A percentile compares a stretch with the other conserved stretches of the same genome.
Conservation (phyloP, 2,888 invertebrate genomes). For the Onchidella celtica region DNA sequence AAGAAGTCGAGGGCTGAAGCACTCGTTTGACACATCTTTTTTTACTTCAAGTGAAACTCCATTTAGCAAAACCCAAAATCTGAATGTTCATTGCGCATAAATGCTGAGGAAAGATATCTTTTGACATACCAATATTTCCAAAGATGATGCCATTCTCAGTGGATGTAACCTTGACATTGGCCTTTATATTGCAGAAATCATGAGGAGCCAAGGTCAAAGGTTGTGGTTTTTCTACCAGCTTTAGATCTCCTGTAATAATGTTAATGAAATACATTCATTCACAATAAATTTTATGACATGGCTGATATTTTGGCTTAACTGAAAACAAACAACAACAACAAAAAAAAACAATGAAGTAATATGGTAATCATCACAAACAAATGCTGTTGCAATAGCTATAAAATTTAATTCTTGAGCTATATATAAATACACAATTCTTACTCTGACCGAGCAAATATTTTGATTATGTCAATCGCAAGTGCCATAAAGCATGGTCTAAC, state of each 20-base stretch:
- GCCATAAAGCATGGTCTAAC: too few species aligned
- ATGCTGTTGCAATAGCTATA: background rate
- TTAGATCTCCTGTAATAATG: slow-evolving; percentile 90
- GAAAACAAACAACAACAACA: too few species aligned
- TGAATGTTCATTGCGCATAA: background rate
- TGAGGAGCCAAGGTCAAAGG: slow-evolving; percentile 97
- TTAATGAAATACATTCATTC: background rate
- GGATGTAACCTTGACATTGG: slow-evolving; percentile 97
- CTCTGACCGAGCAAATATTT: too few species aligned
- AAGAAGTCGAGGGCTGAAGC: too few species aligned
- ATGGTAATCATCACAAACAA: background rate
- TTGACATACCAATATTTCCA: slow-evolving; percentile 92
- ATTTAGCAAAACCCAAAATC: too few species aligned
- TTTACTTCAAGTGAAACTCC: too few species aligned
- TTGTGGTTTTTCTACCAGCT: slow-evolving; percentile 97
- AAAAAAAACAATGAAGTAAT: too few species aligned
- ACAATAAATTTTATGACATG: background rate
- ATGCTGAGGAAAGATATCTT: background rate
- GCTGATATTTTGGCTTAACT: too few species aligned
- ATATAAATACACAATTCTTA: too few species aligned
- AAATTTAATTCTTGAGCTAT: too few species aligned
- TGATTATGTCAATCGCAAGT: too few species aligned
- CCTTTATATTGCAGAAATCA: slow-evolving; percentile 98
- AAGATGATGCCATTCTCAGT: slow-evolving; percentile 99
- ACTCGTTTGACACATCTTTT: too few species aligned